Evolutionary conservation across 2,113 vertebrate species (phyloP).

Genomic region (Sander lucioperca): DNA sequence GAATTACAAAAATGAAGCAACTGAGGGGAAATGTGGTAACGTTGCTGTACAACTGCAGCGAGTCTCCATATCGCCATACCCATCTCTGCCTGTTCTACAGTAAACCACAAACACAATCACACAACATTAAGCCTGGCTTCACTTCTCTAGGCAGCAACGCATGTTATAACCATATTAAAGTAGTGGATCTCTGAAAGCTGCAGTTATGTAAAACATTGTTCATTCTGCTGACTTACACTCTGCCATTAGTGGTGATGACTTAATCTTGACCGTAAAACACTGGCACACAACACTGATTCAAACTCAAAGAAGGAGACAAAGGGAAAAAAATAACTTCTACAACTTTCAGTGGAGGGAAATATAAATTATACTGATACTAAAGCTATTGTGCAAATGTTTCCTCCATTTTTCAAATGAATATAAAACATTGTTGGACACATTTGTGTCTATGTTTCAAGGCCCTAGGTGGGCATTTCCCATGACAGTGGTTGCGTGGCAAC

Average conservation of each 20-base stretch:
- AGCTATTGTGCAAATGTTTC: neutral
- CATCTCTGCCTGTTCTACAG: neutral
- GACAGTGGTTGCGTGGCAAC: no score
- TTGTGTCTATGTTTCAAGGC: no score
- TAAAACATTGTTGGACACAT: no score
- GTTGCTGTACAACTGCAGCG: no score
- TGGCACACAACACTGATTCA: neutral
- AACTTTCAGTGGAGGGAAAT: neutral
- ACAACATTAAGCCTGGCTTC: constrained; percentile 3
- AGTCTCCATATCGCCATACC: neutral
- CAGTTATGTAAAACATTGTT: constrained; percentile 10
- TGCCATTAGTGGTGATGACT: constrained; percentile 22
- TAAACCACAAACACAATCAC: constrained; percentile 20
- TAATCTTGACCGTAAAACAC: neutral
- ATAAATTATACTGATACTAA: no score
- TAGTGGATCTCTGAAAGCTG: constrained; percentile 36
- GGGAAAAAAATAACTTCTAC: neutral
- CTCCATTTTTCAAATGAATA: no score
- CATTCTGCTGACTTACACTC: constrained; percentile 6
- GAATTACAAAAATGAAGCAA: neutral
- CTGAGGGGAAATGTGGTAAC: neutral
- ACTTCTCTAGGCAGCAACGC: neutral
- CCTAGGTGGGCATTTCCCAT: no score
- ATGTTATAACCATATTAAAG: constrained; percentile 29
- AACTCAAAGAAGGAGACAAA: neutral